Conservation (phyloP, 2,797 vertebrate genomes). For the Phalanger gymnotis region DNA sequence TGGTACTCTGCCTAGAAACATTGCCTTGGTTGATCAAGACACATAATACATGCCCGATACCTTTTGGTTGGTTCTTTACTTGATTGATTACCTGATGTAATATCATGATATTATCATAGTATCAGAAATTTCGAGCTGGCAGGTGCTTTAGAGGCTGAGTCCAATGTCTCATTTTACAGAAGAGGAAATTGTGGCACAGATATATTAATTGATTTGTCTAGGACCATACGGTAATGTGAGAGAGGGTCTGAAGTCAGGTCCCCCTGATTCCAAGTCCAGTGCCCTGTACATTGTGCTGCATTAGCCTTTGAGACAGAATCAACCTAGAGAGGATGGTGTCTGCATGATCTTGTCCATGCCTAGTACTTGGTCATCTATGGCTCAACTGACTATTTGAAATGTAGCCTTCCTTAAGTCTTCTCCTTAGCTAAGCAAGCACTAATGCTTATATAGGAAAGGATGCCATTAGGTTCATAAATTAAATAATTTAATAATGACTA, state of each 20-base stretch:
- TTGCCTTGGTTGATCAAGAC: neutral
- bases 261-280: neutral
- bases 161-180: neutral
- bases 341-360: neutral
- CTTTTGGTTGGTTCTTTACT: neutral
- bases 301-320: slow-evolving; percentile 25
- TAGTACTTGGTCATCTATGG: neutral
- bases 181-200: neutral
- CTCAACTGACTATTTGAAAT: slow-evolving; percentile 11
- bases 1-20: neutral
- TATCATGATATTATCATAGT: neutral
- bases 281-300: neutral
- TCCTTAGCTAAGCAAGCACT: slow-evolving; percentile 23
- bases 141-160: neutral
- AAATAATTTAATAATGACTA: too few species aligned
- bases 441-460: neutral
- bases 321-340: neutral
- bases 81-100: neutral
- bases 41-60: neutral
- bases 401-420: neutral
- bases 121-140: neutral
- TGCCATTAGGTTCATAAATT: too few species aligned
- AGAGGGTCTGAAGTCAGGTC: neutral
- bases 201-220: neutral
- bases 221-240: neutral